Evolutionary conservation across 2,797 vertebrate genomes (phyloP).

Genomic region (Gymnoscopelus braueri): DNA sequence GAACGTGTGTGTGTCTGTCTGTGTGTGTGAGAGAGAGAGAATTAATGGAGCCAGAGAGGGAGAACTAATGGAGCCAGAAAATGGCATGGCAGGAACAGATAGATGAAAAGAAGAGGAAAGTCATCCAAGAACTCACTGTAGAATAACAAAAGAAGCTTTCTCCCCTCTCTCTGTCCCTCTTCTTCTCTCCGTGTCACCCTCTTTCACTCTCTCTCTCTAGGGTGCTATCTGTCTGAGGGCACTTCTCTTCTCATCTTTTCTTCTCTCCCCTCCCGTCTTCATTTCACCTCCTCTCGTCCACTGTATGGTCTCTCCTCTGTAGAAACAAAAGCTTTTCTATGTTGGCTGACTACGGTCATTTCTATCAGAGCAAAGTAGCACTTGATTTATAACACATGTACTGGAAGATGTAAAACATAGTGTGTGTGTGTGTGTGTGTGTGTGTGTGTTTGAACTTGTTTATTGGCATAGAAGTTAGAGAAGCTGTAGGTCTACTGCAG

Average conservation of each 20-base stretch:
- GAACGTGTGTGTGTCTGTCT: not conserved
- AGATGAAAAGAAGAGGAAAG: not conserved
- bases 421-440: slow-evolving; percentile 31
- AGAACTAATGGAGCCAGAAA: not conserved
- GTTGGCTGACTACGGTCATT: slow-evolving; percentile 61
- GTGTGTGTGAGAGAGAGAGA: not conserved
- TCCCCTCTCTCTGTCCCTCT: not conserved
- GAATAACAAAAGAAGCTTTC: not conserved
- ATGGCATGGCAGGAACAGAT: not conserved
- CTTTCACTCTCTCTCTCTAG: not conserved
- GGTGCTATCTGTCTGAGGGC: no score
- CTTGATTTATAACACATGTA: slow-evolving; percentile 72
- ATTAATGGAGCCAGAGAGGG: not conserved
- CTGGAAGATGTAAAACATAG: slow-evolving; percentile 50
- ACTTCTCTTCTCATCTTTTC: no score
- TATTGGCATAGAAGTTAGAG: no score
- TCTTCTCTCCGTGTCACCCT: not conserved
- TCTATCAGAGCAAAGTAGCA: slow-evolving; percentile 55
- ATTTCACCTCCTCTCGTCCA: not conserved
- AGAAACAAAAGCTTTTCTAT: slow-evolving; percentile 67
- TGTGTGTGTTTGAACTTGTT: not conserved
- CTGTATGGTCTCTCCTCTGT: not conserved
- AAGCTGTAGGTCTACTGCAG: no score
- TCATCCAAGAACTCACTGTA: not conserved
- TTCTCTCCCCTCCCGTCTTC: no score